Conservation (phyloP, 2,113 vertebrate species). For the Periophthalmus modestus region DNA sequence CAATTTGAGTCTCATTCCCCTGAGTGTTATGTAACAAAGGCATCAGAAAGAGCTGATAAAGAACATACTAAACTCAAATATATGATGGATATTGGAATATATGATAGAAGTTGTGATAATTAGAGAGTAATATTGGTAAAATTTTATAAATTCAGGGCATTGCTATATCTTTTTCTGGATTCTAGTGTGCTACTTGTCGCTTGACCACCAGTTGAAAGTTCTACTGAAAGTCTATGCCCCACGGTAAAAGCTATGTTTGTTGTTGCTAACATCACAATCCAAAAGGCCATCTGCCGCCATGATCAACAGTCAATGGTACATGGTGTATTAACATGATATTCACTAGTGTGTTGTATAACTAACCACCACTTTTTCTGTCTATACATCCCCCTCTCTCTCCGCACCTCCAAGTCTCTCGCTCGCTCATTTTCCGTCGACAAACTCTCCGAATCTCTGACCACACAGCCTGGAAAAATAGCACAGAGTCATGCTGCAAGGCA, state of each 20-base stretch:
- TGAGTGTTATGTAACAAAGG: slow-evolving; percentile 41
- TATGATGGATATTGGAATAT: too few species aligned
- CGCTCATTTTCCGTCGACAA: slow-evolving; percentile 76
- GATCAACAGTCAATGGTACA: slow-evolving; percentile 41
- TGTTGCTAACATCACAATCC: slow-evolving; percentile 28
- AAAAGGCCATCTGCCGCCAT: slow-evolving; percentile 22
- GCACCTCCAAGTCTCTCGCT: slow-evolving; percentile 58
- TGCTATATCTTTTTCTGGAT: background rate
- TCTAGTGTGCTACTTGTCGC: slow-evolving; percentile 27
- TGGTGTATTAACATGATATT: slow-evolving; percentile 37
- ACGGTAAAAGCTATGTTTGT: slow-evolving; percentile 47
- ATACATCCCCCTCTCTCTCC: slow-evolving; percentile 54
- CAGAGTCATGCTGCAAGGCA: slow-evolving; percentile 78
- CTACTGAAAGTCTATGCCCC: slow-evolving; percentile 52
- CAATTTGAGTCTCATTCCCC: slow-evolving; percentile 52
- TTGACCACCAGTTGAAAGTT: slow-evolving; percentile 58
- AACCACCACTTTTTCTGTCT: slow-evolving; percentile 36
- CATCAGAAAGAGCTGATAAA: slow-evolving; percentile 20
- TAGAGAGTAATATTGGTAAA: background rate
- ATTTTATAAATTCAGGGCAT: background rate
- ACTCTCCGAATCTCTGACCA: slow-evolving; percentile 76
- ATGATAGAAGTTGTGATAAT: background rate
- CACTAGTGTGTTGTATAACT: slow-evolving; percentile 33
- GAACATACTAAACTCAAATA: background rate
- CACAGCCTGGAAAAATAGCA: slow-evolving; percentile 82